Base-by-base conservation (phyloP, 2,888 invertebrate species). In the Conistra vaccinii region DNA sequence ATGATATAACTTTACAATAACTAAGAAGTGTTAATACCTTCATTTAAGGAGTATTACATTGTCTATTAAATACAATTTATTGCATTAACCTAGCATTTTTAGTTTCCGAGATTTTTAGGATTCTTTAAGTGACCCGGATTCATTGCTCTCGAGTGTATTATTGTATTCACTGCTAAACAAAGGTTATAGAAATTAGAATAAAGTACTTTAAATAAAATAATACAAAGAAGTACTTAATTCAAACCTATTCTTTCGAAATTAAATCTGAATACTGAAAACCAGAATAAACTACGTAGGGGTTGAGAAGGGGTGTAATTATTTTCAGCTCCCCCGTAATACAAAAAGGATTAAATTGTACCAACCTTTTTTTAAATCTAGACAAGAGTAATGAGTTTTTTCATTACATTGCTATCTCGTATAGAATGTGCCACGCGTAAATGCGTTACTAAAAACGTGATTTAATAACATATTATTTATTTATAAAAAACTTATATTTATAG, bases 311-410 rank as follows among this genome's bases (percentile, higher is more conserved):
- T 81, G 73, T 84, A 86, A 87, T 88, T 89, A 87, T 86, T 79
- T 88, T 87, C 80, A 66, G 74, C 85, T 88, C 84, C 84, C 78
- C 80, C 77, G 76, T 74, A 77, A 83, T 84, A 85, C 73, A 84
- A 82, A 82, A 78, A 48, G 77, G 84, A 83, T 86, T 86, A 86
- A 84, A 80, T 81, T 86, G 85, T 75, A 5, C 76, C 70, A 72
- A 57, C 80, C 85, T 88, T 68, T 57, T 71, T 72, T 23, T 0
- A 48, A 68, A 63, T 68, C 68, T 72, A 72, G 45, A 58, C 32
- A 32, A 45, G 17, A 45, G 10, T 71, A 6, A 67, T n/a, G 14
- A 14, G n/a, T 57, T 68, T 58, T 55, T 72, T 55, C n/a, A n/a
- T 71, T 42, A n/a, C 9, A 20, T n/a, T 7, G 23, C 7, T 35